Conservation (phyloP, 2,888 invertebrate genomes). For the Aethes cnicana region DNA sequence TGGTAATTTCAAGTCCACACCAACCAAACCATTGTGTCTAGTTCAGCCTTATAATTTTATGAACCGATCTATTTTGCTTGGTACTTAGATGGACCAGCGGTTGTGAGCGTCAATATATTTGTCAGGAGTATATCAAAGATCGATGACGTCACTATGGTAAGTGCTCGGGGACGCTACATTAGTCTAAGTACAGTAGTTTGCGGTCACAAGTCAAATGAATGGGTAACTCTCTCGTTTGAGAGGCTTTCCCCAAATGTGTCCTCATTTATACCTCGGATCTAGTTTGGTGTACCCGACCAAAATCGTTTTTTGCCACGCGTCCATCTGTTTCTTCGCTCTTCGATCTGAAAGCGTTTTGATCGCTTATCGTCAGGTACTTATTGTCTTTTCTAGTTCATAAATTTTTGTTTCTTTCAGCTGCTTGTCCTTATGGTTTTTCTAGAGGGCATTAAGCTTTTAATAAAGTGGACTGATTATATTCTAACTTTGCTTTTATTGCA, state of each 20-base stretch:
- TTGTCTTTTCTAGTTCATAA: conserved; percentile 36
- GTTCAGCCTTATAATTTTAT: conserved; percentile 52
- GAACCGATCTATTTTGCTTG: conserved; percentile 76
- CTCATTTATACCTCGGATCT: too few relatives aligned
- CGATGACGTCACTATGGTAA: conserved; percentile 99
- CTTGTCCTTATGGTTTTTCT: conserved; percentile 59
- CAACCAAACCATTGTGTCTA: conserved; percentile 62
- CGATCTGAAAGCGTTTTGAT: too few relatives aligned
- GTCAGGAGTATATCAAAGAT: conserved; percentile 99
- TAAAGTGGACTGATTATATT: conserved; percentile 48
- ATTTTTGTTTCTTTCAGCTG: conserved; percentile 55
- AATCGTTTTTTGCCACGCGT: conserved; percentile 72
- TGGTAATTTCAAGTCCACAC: too few relatives aligned
- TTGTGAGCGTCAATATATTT: conserved; percentile 98
- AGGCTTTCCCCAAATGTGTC: too few relatives aligned
- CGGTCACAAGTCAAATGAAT: conserved; percentile 79
- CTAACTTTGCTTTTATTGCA: not conserved
- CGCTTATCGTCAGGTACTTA: too few relatives aligned
- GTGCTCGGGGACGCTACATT: conserved; percentile 81
- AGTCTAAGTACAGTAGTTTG: conserved; percentile 63
- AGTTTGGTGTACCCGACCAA: conserved; percentile 80
- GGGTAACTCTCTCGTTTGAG: conserved; percentile 75
- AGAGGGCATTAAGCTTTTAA: conserved; percentile 57
- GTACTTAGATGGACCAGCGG: conserved; percentile 93
- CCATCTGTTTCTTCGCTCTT: too few relatives aligned